These are phyloP conservation scores for Odocoileus virginianus DNA, from an alignment of 2,113 vertebrate genomes.

Conservation along the genomic window DNA sequence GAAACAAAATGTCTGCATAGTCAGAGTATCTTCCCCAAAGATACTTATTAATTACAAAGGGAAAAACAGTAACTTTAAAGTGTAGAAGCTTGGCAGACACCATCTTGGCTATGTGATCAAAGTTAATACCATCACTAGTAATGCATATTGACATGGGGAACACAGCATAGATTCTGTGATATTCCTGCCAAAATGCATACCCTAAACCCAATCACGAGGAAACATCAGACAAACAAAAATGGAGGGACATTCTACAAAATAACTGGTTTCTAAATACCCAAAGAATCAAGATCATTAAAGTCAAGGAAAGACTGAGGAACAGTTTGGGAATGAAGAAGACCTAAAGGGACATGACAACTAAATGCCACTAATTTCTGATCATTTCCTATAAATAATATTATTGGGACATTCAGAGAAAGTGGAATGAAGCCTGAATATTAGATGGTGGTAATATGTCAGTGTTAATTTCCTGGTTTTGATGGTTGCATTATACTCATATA, in stretches of 20 bases:
- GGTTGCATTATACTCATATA: background rate
- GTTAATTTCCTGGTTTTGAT: background rate
- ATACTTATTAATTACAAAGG: background rate
- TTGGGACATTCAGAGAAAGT: background rate
- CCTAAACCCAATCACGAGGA: background rate
- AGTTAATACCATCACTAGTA: background rate
- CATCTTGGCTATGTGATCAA: background rate
- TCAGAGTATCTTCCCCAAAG: background rate
- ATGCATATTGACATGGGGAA: background rate
- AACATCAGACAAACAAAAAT: background rate
- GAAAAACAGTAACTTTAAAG: background rate
- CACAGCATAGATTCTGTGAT: background rate
- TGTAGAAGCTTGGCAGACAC: background rate
- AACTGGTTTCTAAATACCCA: background rate
- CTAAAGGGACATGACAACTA: background rate
- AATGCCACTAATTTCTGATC: background rate
- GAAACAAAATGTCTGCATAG: background rate
- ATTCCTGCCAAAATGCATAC: background rate
- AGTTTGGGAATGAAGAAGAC: background rate
- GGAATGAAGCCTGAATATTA: background rate
- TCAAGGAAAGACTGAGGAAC: background rate
- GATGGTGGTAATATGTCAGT: background rate
- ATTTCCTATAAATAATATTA: background rate
- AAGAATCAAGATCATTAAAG: background rate
- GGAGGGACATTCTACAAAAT: background rate